Base-by-base conservation (phyloP, 2,888 invertebrate species). In the Creontiades dilutus region DNA sequence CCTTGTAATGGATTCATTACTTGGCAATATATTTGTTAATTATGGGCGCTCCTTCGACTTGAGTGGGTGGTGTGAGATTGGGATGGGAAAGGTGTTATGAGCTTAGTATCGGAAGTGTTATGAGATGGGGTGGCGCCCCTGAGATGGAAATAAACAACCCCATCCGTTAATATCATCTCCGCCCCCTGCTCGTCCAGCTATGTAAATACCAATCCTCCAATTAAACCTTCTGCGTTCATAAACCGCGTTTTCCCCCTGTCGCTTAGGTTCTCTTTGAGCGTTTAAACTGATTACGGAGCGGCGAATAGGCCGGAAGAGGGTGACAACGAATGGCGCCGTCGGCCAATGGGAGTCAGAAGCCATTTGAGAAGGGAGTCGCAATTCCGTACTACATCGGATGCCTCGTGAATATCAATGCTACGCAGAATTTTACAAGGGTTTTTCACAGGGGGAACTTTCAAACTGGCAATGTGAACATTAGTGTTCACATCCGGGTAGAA, bases 101-200 rank as follows among this genome's bases (percentile, higher is more conserved):
- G 68, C 12, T 68, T 27, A 12, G 68, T 68, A 68, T 0, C 23
- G 68, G 68, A 68, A 68, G 68, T 68, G 68, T 27, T 68, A 27
- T 68, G 68, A 68, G 68, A 19, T 23, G 27, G 68, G 68, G 68
- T 23, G 68, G 68, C 68, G 68, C 19, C 23, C 9, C 12, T 37
- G 37, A 37, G 37, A 37, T 37, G 37, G 68, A 23, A 27, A 68
- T 68, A 68, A 68, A 68, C 19, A 68, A 68, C 82, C 82, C 52
- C 46, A 81, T 81, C 81, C 23, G 82, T 82, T 82, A 82, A 82
- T 82, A 82, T 82, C 82, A 46, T 80, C 80, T 37, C 19, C 68
- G 27, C 82, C 82, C 47, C n/a, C 52, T 82, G 82, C 82, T 82
- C 82, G 82, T 48, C 82, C 52, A 82, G 82, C 82, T 82, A 82